phyloP scores from a whole-genome alignment of 1,140 invertebrate genomes.

The Anastrepha obliqua region DNA sequence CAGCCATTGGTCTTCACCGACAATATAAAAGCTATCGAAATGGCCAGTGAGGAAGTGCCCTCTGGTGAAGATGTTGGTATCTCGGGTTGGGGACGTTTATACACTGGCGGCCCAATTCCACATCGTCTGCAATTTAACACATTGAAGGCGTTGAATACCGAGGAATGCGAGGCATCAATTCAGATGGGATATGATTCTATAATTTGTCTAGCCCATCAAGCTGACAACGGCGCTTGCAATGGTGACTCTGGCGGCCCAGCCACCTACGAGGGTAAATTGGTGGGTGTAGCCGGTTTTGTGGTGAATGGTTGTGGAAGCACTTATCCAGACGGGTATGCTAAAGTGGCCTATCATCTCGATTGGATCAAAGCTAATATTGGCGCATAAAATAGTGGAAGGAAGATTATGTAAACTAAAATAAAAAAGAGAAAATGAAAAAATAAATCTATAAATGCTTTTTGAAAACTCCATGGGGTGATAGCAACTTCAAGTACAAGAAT shows the following conservation, averaged over 20 bases:
- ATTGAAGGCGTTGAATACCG: conserved; percentile 58
- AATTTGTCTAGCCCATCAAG: conserved; percentile 61
- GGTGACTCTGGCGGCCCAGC: conserved; percentile 71
- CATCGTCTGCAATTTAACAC: conserved; percentile 63
- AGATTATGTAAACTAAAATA: neutral
- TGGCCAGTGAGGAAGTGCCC: conserved; percentile 62
- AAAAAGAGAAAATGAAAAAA: too few relatives aligned
- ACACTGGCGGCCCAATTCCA: conserved; percentile 51
- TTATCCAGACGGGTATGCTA: conserved; percentile 77
- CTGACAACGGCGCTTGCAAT: conserved; percentile 61
- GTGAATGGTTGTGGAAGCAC: conserved; percentile 62
- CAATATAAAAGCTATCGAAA: conserved; percentile 63
- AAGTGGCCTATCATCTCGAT: conserved; percentile 72
- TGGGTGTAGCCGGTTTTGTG: conserved; percentile 67
- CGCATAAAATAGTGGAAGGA: neutral
- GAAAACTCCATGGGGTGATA: too few relatives aligned
- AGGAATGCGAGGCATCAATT: conserved; percentile 60
- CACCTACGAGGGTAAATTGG: conserved; percentile 64
- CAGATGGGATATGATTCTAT: conserved; percentile 61
- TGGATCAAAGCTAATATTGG: conserved; percentile 72
- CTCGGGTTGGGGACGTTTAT: conserved; percentile 66
- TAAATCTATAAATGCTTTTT: too few relatives aligned
- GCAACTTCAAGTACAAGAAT: too few relatives aligned
- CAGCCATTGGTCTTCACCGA: conserved; percentile 60
- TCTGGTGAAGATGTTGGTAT: conserved; percentile 59